Percentiles rank a stretch among this genome's conserved stretches.
Conservation (phyloP, 2,113 vertebrate genomes). For the Oxyruncus cristatus region DNA sequence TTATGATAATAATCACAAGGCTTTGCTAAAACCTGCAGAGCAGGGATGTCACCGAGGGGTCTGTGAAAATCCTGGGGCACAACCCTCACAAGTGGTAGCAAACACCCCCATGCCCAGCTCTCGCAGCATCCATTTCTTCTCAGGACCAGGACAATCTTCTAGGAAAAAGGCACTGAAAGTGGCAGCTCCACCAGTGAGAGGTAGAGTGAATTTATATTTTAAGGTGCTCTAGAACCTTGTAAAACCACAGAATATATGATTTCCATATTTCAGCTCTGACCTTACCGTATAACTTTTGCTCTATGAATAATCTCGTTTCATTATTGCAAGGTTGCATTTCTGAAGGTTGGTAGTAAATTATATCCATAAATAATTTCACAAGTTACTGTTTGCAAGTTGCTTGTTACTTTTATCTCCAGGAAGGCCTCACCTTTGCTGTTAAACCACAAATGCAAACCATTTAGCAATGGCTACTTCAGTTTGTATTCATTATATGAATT, state of each 20-base stretch:
- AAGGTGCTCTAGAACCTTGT: conserved; percentile 1
- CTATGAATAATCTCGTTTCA: conserved; percentile 43
- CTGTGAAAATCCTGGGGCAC: not conserved
- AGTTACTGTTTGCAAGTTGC: conserved; percentile 8
- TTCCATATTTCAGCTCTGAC: conserved; percentile 52
- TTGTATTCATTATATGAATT: not conserved
- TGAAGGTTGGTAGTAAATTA: conserved; percentile 57
- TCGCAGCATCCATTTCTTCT: not conserved
- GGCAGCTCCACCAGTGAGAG: not conserved
- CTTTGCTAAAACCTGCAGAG: not conserved
- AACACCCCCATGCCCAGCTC: not conserved
- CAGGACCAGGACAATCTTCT: not conserved
- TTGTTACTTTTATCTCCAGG: not conserved
- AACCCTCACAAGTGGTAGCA: accelerated
- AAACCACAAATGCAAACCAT: not conserved
- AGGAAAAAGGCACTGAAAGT: not conserved
- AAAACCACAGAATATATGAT: conserved; percentile 42
- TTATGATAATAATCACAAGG: not conserved
- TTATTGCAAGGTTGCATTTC: conserved; percentile 50
- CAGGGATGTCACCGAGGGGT: not conserved
- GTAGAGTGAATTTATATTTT: not conserved
- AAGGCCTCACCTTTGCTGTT: not conserved
- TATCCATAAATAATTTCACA: conserved; percentile 14
- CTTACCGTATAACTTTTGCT: conserved; percentile 12
- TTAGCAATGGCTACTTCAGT: not conserved